phyloP scores from a whole-genome alignment of 1,140 invertebrate genomes.

The Andrena cerasifolii region DNA sequence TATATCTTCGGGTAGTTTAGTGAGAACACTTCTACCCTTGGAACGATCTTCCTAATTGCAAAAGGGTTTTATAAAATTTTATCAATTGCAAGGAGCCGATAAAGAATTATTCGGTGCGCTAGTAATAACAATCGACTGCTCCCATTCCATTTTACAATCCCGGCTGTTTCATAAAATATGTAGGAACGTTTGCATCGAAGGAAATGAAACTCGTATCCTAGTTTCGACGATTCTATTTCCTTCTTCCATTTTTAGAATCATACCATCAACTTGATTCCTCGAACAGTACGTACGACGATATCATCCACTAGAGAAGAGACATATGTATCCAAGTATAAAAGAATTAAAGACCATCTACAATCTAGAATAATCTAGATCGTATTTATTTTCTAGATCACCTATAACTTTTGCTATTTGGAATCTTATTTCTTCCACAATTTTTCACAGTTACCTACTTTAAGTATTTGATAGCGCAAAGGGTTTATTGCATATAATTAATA shows the following conservation, averaged over 20 bases:
- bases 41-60: too few species aligned
- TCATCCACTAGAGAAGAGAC: not conserved
- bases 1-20: too few species aligned
- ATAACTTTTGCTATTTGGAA: too few species aligned
- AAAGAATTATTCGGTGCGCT: not conserved
- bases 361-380: too few species aligned
- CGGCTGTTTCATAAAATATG: not conserved
- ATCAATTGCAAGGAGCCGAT: not conserved
- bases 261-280: conserved; percentile 25
- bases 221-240: conserved; percentile 2
- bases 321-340: not conserved
- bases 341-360: too few species aligned
- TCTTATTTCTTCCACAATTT: too few species aligned
- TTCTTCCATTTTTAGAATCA: not conserved
- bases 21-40: too few species aligned
- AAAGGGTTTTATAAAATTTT: not conserved
- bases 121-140: not conserved
- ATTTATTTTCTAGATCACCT: too few species aligned
- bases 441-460: too few species aligned
- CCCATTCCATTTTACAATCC: not conserved
- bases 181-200: not conserved
- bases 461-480: too few species aligned
- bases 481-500: too few species aligned
- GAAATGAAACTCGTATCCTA: conserved; percentile 10
- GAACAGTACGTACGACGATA: not conserved